Evolutionary conservation across 2,113 vertebrate species (phyloP), one percentile per base, ranked within the genome.

Genomic region (Carollia perspicillata): DNA sequence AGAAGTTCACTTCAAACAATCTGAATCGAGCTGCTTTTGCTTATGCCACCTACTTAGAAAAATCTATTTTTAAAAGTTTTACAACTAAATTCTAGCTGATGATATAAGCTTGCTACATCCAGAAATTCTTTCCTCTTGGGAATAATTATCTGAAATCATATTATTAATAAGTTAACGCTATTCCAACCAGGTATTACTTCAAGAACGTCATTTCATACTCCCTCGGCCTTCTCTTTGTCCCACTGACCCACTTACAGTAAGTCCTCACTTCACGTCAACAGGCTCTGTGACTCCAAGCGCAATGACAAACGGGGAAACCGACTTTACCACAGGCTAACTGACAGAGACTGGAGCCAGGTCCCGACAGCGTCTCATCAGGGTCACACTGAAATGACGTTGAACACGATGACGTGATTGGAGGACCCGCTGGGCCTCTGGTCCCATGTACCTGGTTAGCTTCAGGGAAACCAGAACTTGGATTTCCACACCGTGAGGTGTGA

Each of bases 121-220:
- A 58, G 47, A 63, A 95, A 78, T 51, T 83, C 49, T 51, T 86
- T 83, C 79, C 40, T 96, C 53, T 75, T 35, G 44, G 18, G 65
- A 79, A 90, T 58, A 77, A 81, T 47, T 30, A 53, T 47, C 65
- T 65, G 49, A 37, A 17, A 28, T 63, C 30, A n/a, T 37, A 17
- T 72, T 68, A 53, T 16, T 37, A 84, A 51, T 40, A 90, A 65
- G 10, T 86, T 79, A 79, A 65, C 33, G 49, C 47, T 37, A 78
- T 16, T 74, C 11, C 90, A 93, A 77, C 17, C 30, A 69, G 2
- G 16, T n/a, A 72, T 47, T 26, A 55, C 5, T 72, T 92, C 35
- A 26, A 86, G 72, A 78, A 11, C 53, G 37, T 51, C 53, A 51
- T 26, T 72, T 33, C 37, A 77, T 69, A 44, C 58, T 44, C 78